Evolutionary conservation across 1,140 invertebrate genomes (phyloP), one percentile per base, ranked within the genome.

Genomic region (Drosophila nigromelanica): DNA sequence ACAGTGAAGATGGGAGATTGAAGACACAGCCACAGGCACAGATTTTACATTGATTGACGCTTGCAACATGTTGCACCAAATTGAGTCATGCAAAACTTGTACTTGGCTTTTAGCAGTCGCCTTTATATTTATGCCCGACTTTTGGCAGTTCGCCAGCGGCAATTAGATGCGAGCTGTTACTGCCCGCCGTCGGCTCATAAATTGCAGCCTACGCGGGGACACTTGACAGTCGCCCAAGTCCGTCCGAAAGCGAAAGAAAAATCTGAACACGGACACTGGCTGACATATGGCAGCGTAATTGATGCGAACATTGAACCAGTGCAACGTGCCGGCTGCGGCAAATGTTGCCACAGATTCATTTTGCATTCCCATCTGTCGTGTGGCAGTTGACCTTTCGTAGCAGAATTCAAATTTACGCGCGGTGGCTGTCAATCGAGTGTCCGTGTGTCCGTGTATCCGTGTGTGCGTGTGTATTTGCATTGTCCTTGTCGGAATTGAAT

Each of bases 271-370:
- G 40, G 55, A 51, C 85, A 78, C 56, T 76, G 78, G 56, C 72
- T 59, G 80, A 79, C 85, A 87, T 87, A 87, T 89, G 82, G 73
- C 69, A 51, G 73, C 73, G 82, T 89, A 87, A 87, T 87, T 87
- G 89, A 89, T 89, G 79, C 85, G 79, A 62, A 79, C 76, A 69
- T 60, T 89, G 80, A 89, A 87, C 79, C 73, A 69, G 54, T 64
- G 80, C 76, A 72, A 62, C 39, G 24, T 43, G 45, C 47, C 42
- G 61, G 40, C 39, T 59, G 35, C 37, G 70, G 35, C 48, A 73
- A 51, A 67, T 74, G 62, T 7, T 7, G 33, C 51, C 66, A 66
- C 59, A 71, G 66, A 70, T 74, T 74, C 72, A 70, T 70, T 70
- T 74, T 70, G 59, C 59, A 70, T 71, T 61, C 52, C 43, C 43